Evolutionary conservation across 2,888 invertebrate species (phyloP), one percentile per base, ranked within the genome.

Genomic region (Drosophila lacicola): DNA sequence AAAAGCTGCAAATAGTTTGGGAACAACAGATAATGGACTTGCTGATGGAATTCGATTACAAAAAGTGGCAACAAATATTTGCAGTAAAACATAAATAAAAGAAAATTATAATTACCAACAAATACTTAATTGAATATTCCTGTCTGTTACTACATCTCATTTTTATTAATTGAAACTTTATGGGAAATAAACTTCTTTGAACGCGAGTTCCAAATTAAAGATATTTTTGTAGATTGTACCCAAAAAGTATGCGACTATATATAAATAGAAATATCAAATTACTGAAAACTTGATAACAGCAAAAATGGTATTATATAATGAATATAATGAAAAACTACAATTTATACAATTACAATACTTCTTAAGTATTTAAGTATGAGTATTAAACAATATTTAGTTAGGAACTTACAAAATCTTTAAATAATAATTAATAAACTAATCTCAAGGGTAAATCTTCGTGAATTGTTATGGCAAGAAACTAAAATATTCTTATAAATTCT

Each of bases 401-500:
- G 90, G 77, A 61, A 78, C 70, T 72, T 89, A 84, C 67, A 41
- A 74, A 77, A 78, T 72, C 68, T 78, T 77, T 72, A 61, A 45
- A 44, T 44, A 57, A 33, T 57, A 67, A 50, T 55, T 51, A 55
- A 55, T 63, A 37, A 76, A 80, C 61, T 67, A 53, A 79, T 51
- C 72, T 76, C 77, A 70, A 71, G 71, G 65, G 69, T 67, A 80
- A 65, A 73, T 65, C 41, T 73, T 80, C 62, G 50, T 63, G 55
- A 60, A 77, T 54, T 69, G 46, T 67, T 78, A 82, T 71, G 71
- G 62, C 57, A 54, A 79, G 51, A 69, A 73, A 76, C 49, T 67
- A 46, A 71, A 65, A 61, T 78, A 78, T 85, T 85, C 88, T 85
- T 79, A 78, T 82, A 63, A 74, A 84, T 71, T 80, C 72, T 87